Percentiles rank a stretch among this genome's conserved stretches.
Evolutionary conservation across 2,888 invertebrate genomes (phyloP).

Genomic region (Agrotis exclamationis): DNA sequence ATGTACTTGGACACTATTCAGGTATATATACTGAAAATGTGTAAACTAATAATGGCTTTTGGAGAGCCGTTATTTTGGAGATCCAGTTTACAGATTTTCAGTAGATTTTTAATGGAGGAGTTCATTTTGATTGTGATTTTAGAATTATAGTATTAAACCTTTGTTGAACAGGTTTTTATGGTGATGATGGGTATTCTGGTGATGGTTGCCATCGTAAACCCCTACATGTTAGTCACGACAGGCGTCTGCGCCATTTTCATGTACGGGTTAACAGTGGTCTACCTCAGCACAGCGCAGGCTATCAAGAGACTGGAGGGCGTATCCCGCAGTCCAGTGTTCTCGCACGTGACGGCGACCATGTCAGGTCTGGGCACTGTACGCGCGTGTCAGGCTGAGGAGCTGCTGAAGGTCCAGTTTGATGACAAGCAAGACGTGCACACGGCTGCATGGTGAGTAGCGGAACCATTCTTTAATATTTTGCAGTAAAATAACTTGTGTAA

Average conservation of each 20-base stretch:
- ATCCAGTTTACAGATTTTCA: background rate
- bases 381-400: conserved; percentile 92
- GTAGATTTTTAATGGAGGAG: background rate
- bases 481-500: background rate
- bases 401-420: conserved; percentile 92
- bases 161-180: conserved; percentile 90
- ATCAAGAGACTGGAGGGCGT: conserved; percentile 92
- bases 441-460: conserved; percentile 88
- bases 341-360: conserved; percentile 95
- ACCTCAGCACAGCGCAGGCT: conserved; percentile 93
- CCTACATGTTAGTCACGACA: conserved; percentile 93
- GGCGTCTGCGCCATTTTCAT: conserved; percentile 92
- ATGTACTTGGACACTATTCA: conserved; percentile 93
- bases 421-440: conserved; percentile 92
- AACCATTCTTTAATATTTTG: background rate
- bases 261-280: conserved; percentile 92
- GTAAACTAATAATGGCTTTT: too few relatives aligned
- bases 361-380: conserved; percentile 95
- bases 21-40: conserved; percentile 79
- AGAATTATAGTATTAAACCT: background rate
- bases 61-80: too few relatives aligned
- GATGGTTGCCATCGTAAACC: conserved; percentile 94
- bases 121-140: background rate
- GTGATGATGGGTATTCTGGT: conserved; percentile 93
- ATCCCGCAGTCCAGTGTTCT: conserved; percentile 96